phyloP scores from a whole-genome alignment of 2,888 invertebrate species.

The Drosophila multiciliata region DNA sequence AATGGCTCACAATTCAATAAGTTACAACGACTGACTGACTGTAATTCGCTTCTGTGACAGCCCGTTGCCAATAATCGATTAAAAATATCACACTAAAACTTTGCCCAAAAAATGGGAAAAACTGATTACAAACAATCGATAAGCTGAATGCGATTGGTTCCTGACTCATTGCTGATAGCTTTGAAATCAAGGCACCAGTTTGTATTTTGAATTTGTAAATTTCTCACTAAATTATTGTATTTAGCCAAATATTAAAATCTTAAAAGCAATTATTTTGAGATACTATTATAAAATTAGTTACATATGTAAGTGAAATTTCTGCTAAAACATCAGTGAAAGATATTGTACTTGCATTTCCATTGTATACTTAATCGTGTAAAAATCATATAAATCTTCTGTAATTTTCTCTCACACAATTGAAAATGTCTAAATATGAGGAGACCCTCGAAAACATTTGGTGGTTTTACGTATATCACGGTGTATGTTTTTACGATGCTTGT shows the following conservation, averaged over 20 bases:
- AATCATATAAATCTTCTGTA: background rate
- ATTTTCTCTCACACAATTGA: background rate
- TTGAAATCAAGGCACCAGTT: background rate
- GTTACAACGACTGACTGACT: background rate
- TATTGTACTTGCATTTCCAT: background rate
- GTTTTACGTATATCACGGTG: background rate
- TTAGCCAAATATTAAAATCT: background rate
- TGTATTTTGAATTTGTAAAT: background rate
- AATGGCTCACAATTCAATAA: background rate
- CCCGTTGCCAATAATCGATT: background rate
- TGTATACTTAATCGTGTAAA: background rate
- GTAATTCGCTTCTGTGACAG: background rate
- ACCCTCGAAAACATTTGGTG: background rate
- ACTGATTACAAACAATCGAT: background rate
- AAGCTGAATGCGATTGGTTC: background rate
- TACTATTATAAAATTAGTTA: background rate
- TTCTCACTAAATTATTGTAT: background rate
- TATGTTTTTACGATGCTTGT: slow-evolving; percentile 12
- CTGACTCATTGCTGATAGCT: slow-evolving; percentile 20
- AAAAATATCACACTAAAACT: too few relatives aligned
- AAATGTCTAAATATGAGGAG: background rate
- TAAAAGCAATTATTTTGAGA: background rate
- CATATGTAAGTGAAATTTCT: background rate
- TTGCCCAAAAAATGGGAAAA: background rate
- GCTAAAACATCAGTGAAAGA: background rate